phyloP scores from a whole-genome alignment of 2,797 vertebrate species.

The Tragopan temminckii region DNA sequence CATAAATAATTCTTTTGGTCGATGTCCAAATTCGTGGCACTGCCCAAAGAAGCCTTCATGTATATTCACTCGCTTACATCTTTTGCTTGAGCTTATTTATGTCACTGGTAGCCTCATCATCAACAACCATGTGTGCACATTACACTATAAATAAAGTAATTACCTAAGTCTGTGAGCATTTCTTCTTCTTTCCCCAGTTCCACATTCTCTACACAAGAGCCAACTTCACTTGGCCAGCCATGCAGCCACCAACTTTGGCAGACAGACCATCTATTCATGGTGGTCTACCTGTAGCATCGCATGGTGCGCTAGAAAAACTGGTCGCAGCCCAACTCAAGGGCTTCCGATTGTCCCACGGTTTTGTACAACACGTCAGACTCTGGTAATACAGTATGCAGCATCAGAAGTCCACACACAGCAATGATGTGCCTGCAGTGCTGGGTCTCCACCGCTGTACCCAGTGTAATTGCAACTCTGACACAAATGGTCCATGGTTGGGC shows the following conservation, averaged over 20 bases:
- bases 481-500: background rate
- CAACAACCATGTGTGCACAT: slow-evolving; percentile 74
- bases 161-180: slow-evolving; percentile 54
- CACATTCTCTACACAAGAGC: background rate
- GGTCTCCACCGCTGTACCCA: background rate
- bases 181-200: background rate
- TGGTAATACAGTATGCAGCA: background rate
- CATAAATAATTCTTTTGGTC: slow-evolving; percentile 82
- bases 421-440: fast-evolving
- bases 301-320: background rate
- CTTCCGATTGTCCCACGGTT: background rate
- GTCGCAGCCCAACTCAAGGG: background rate
- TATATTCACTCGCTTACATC: slow-evolving; percentile 81
- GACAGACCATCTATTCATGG: fast-evolving
- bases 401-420: background rate
- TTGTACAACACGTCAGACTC: background rate
- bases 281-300: fast-evolving
- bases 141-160: slow-evolving; percentile 80
- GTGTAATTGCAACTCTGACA: background rate
- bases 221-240: background rate
- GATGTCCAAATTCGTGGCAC: slow-evolving; percentile 76
- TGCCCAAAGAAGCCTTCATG: slow-evolving; percentile 76
- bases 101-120: slow-evolving; percentile 76
- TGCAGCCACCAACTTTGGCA: background rate
- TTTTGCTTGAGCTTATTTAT: slow-evolving; percentile 82